Base-by-base conservation (phyloP, 2,888 invertebrate genomes). In the Encarsia formosa region DNA sequence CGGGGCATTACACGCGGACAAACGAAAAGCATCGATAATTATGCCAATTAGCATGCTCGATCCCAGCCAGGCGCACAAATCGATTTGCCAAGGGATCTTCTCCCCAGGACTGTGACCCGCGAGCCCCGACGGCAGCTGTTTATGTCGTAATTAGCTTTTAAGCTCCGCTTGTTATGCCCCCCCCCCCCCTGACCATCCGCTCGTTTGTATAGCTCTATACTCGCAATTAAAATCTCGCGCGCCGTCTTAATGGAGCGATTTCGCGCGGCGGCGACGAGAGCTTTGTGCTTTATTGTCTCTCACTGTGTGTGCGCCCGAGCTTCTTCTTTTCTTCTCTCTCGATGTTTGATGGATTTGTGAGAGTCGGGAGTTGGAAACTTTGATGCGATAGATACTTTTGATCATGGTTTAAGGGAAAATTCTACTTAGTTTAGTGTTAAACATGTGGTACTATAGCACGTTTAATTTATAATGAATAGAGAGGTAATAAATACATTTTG, bases 141-240 rank as follows among this genome's bases (percentile, higher is more conserved):
- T 53, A 49, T 41, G 43, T 34, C 53, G 31, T 49, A 54, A 54
- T 54, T 49, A 54, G 49, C 45, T 49, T 41, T 45, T 37, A 24
- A 44, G 44, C 44, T 22, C 29, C 22, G 9, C n/a, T 11, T 15
- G 11, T 26, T n/a, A 19, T 6, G 11, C 34, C 34, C 15, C 11
- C 11, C 34, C 34, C 15, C 34, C 16, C 8, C 34, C 34, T 9
- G 6, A 5, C 16, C 34, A 6, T 34, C 5, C 34, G 5, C 16
- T 34, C 15, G 16, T 9, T 13, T 29, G 29, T 8, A 29, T n/a
- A n/a, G 18, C 9, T 19, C 39, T 31, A 23, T 20, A 6, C 42
- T n/a, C 4, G 50, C 45, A 50, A 51, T 51, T 46, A 52, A 41
- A 52, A 46, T 37, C 16, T 38, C 24, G 32, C 39, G n/a, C n/a